Evolutionary conservation across 2,113 vertebrate species (phyloP).

Genomic region (Ornithorhynchus anatinus): DNA sequence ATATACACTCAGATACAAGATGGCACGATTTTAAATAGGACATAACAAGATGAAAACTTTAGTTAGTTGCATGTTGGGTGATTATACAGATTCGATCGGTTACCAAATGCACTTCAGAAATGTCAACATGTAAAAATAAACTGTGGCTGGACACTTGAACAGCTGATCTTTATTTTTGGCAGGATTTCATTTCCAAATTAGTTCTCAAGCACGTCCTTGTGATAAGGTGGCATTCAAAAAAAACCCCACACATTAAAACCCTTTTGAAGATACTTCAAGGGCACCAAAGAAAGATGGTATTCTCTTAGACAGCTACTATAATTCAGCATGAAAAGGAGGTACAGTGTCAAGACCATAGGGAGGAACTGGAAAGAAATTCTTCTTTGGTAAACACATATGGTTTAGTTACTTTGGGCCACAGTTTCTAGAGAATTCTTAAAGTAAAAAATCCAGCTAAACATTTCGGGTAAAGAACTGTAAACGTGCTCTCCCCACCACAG

Average conservation of each 20-base stretch:
- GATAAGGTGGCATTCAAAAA: slow-evolving; percentile 25
- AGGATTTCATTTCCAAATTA: slow-evolving; percentile 46
- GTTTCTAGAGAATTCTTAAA: no score
- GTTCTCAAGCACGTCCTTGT: slow-evolving; percentile 27
- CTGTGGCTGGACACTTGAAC: slow-evolving; percentile 47
- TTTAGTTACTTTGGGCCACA: no score
- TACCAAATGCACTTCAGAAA: slow-evolving; percentile 41
- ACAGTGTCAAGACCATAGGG: neutral
- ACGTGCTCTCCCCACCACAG: neutral
- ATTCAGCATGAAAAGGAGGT: neutral
- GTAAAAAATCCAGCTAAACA: no score
- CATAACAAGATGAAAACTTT: neutral
- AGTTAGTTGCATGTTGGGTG: slow-evolving; percentile 9
- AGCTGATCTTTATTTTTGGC: slow-evolving; percentile 34
- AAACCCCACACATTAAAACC: neutral
- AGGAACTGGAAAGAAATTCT: neutral
- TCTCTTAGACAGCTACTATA: neutral
- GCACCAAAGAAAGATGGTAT: neutral
- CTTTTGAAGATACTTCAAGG: slow-evolving; percentile 16
- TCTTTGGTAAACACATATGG: neutral
- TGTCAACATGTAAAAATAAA: slow-evolving; percentile 55
- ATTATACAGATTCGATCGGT: slow-evolving; percentile 34
- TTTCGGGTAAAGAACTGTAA: no score
- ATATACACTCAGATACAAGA: slow-evolving; percentile 11
- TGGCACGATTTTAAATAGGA: slow-evolving; percentile 21